Evolutionary conservation across 2,113 vertebrate species (phyloP).

Genomic region (Anthoscopus minutus): DNA sequence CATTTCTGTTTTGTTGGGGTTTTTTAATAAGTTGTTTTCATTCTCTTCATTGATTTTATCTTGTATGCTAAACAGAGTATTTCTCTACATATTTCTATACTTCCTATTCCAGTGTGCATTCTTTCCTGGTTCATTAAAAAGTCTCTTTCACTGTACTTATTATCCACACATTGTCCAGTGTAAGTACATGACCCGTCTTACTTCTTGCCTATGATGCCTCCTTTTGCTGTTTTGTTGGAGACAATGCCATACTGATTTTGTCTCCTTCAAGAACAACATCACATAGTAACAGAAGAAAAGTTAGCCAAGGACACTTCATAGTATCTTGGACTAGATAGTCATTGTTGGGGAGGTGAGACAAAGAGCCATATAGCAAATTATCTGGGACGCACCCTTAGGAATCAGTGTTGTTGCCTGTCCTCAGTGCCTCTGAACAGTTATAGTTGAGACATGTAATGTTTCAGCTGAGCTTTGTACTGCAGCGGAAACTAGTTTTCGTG

Average conservation of each 20-base stretch:
- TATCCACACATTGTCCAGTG: background rate
- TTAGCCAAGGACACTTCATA: background rate
- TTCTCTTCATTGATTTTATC: background rate
- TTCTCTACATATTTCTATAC: background rate
- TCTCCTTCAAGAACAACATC: background rate
- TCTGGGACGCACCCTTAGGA: accelerated
- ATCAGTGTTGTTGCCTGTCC: background rate
- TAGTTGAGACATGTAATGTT: background rate
- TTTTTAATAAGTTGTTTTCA: background rate
- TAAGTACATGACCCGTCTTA: background rate
- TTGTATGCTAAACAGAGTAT: background rate
- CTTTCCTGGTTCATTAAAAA: background rate
- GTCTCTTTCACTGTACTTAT: background rate
- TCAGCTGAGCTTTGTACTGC: background rate
- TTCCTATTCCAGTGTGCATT: background rate
- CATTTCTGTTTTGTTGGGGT: background rate
- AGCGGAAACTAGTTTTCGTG: background rate
- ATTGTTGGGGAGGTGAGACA: background rate
- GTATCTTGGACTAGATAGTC: background rate
- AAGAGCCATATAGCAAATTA: background rate
- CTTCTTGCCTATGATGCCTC: background rate
- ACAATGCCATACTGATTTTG: background rate
- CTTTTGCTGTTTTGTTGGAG: background rate
- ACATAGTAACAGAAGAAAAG: background rate
- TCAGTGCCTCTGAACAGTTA: background rate